phyloP scores from a whole-genome alignment of 2,113 vertebrate species.

The Prionailurus bengalensis region DNA sequence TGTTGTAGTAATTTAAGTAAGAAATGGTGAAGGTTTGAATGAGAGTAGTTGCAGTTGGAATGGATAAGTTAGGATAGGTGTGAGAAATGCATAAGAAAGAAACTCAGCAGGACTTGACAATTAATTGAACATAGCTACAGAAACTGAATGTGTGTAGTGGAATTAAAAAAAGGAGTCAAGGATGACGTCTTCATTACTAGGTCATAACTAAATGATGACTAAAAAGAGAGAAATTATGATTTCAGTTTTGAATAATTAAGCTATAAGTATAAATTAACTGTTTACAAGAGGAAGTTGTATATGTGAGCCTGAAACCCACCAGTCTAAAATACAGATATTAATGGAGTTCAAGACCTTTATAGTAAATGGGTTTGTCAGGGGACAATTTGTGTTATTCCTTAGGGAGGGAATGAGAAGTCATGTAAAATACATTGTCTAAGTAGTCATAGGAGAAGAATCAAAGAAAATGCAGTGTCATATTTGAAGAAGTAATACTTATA shows the following conservation, averaged over 20 bases:
- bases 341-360: background rate
- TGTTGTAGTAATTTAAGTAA: background rate
- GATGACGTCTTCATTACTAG: background rate
- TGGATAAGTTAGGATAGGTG: background rate
- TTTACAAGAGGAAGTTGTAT: background rate
- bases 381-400: background rate
- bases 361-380: background rate
- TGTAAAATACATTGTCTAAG: background rate
- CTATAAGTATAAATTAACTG: background rate
- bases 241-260: background rate
- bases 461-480: background rate
- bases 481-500: background rate
- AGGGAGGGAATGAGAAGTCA: background rate
- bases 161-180: background rate
- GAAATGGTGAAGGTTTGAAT: background rate
- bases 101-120: background rate
- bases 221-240: background rate
- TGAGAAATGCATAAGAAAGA: background rate
- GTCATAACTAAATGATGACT: background rate
- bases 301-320: background rate
- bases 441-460: background rate
- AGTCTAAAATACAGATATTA: background rate
- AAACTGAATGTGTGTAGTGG: background rate
- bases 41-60: background rate
- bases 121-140: background rate